A percentile compares a stretch with the other conserved stretches of the same genome.
Evolutionary conservation across 2,113 vertebrate species (phyloP).

Genomic region (Pogonocichla stellata): DNA sequence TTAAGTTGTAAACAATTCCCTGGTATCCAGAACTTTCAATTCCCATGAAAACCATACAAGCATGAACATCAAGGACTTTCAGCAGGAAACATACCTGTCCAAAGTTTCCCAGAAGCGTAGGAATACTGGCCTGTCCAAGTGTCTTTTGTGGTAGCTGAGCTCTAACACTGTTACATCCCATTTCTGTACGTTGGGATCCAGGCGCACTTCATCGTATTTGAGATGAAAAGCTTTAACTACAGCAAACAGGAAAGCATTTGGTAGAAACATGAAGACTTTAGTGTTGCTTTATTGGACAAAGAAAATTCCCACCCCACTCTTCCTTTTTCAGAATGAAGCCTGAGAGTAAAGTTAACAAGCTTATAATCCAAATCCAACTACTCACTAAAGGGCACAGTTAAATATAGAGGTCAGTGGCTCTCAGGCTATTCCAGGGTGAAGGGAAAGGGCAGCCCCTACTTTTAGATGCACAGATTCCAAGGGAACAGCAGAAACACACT

Average conservation of each 20-base stretch:
- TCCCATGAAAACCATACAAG: not conserved
- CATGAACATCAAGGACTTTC: not conserved
- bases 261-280: not conserved
- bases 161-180: conserved; percentile 98
- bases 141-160: conserved; percentile 94
- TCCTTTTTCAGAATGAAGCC: not conserved
- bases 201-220: conserved; percentile 95
- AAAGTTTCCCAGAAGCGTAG: conserved; percentile 97
- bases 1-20: not conserved
- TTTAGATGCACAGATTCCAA: not conserved
- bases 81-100: conserved; percentile 83
- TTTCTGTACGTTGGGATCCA: conserved; percentile 96
- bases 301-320: not conserved
- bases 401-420: not conserved
- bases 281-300: not conserved
- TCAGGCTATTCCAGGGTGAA: not conserved
- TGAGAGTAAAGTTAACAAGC: not conserved
- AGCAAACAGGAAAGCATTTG: not conserved
- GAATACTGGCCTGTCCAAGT: conserved; percentile 95
- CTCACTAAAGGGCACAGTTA: not conserved
- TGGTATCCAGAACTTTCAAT: not conserved
- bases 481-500: not conserved
- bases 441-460: not conserved
- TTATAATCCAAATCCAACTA: not conserved
- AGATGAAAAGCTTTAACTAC: conserved; percentile 98